These are phyloP conservation scores for Pseudanteris insignis DNA, from an alignment of 2,888 invertebrate genomes.

Conservation along the genomic window DNA sequence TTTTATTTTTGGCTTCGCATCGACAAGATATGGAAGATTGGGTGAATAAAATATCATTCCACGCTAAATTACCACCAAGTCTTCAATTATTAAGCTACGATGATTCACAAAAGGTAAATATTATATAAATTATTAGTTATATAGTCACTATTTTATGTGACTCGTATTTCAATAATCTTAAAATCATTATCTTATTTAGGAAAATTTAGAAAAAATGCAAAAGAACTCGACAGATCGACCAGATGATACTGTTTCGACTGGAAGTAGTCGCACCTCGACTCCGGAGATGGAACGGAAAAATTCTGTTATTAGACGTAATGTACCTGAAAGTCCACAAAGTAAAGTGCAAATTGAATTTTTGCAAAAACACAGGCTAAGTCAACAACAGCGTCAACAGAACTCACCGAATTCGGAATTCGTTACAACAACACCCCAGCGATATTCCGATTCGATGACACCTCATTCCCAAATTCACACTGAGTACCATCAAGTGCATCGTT, in stretches of 20 bases:
- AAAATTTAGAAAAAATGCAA: constrained; percentile 52
- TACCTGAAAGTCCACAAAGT: constrained; percentile 52
- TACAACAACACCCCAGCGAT: constrained; percentile 24
- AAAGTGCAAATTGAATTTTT: constrained; percentile 61
- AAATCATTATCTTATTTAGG: constrained; percentile 45
- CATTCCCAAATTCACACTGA: constrained; percentile 68
- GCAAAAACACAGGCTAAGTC: constrained; percentile 59
- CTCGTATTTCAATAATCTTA: too few relatives aligned
- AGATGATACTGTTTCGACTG: constrained; percentile 62
- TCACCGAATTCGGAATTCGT: constrained; percentile 54
- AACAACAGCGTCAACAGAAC: constrained; percentile 61
- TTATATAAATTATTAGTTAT: neutral
- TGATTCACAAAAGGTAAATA: constrained; percentile 71
- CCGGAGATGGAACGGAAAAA: constrained; percentile 66
- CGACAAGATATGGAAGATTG: constrained; percentile 85
- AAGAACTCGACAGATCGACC: constrained; percentile 52
- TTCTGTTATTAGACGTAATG: constrained; percentile 63
- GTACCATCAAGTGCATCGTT: constrained; percentile 68
- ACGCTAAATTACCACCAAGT: constrained; percentile 89
- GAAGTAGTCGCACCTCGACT: constrained; percentile 67
- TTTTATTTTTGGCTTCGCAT: constrained; percentile 82
- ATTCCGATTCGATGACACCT: constrained; percentile 36
- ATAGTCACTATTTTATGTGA: too few relatives aligned
- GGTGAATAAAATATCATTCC: constrained; percentile 92
- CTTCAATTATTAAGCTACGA: constrained; percentile 88